These are phyloP conservation scores for Monoplex corrugatus DNA, from an alignment of 2,888 invertebrate genomes.

Conservation along the genomic window DNA sequence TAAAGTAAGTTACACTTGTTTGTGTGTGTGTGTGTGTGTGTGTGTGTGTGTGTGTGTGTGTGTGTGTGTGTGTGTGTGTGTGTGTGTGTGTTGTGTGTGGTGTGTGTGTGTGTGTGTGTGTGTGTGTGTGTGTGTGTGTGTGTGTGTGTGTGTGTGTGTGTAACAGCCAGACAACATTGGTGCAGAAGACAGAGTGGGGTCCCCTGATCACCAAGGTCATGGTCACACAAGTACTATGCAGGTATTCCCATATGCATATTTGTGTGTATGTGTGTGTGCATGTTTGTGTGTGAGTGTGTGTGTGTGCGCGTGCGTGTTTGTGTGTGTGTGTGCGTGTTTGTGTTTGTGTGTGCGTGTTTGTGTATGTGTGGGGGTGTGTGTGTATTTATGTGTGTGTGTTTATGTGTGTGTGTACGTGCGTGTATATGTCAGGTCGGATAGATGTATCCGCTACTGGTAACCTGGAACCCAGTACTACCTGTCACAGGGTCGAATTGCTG, in stretches of 20 bases:
- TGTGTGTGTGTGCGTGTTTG: background rate
- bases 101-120: background rate
- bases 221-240: too few relatives aligned
- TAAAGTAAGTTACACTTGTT: too few relatives aligned
- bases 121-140: background rate
- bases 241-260: background rate
- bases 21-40: too few relatives aligned
- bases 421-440: background rate
- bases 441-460: background rate
- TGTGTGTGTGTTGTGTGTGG: background rate
- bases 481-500: background rate
- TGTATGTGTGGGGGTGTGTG: background rate
- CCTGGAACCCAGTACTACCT: background rate
- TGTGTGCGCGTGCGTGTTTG: background rate
- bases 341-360: background rate
- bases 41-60: constrained; percentile 30
- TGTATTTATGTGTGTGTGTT: too few relatives aligned
- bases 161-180: too few relatives aligned
- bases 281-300: background rate
- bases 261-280: background rate
- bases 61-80: constrained; percentile 29
- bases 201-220: too few relatives aligned
- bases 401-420: too few relatives aligned
- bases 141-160: background rate
- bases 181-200: too few relatives aligned